Conservation (phyloP, 2,888 invertebrate species). For the Platycheirus albimanus region DNA sequence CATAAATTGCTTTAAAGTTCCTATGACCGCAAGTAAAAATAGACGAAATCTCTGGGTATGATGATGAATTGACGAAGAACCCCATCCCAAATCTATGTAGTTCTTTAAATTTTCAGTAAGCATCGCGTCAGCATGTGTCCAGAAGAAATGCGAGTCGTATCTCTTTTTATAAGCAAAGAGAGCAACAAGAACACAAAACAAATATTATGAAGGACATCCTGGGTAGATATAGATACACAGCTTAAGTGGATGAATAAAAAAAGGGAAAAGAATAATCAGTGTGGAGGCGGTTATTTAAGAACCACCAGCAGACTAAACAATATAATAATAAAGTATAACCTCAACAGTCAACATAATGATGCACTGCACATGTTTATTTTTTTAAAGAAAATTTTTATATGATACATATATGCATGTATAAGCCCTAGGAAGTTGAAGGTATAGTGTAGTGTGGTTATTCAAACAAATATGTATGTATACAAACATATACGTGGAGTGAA, state of each 20-base stretch:
- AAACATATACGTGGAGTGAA: not conserved
- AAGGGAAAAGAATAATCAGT: conserved; percentile 49
- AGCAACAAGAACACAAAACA: not conserved
- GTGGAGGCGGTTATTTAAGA: conserved; percentile 62
- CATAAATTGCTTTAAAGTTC: no score
- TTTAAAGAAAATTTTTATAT: conserved; percentile 10
- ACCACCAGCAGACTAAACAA: conserved; percentile 51
- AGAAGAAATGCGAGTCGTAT: conserved; percentile 8
- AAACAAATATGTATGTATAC: no score
- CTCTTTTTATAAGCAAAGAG: conserved; percentile 21
- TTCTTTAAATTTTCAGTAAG: conserved; percentile 60
- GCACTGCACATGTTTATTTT: conserved; percentile 15
- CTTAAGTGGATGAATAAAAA: conserved; percentile 49
- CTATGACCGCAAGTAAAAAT: no score
- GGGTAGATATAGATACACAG: conserved; percentile 34
- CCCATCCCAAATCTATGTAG: conserved; percentile 10
- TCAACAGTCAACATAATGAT: no score
- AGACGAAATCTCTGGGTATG: not conserved
- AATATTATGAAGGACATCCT: conserved; percentile 47
- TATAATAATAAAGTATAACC: not conserved
- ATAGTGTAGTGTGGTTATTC: not conserved
- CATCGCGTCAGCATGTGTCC: conserved; percentile 49
- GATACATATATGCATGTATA: conserved; percentile 11
- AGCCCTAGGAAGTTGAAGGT: no score
- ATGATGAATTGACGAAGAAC: not conserved